phyloP scores from a whole-genome alignment of 2,888 invertebrate genomes.

The Melipona bicolor region DNA sequence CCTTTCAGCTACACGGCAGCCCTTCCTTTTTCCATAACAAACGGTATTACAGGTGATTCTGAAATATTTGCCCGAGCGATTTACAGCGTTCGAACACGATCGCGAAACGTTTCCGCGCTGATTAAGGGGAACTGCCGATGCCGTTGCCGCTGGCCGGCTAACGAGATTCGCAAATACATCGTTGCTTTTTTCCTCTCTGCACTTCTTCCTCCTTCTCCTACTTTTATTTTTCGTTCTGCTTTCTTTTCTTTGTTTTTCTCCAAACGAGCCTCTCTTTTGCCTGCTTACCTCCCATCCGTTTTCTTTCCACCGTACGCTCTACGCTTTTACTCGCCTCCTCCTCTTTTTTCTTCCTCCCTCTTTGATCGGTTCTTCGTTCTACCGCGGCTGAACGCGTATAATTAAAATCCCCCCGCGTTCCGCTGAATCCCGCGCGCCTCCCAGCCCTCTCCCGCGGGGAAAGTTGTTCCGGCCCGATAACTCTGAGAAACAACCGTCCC shows the following conservation, averaged over 20 bases:
- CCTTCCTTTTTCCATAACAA: slow-evolving; percentile 26
- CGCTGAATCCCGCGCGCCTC: background rate
- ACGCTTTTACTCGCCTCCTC: too few species aligned
- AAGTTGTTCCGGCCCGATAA: background rate
- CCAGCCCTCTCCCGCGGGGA: background rate
- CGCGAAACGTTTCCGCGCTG: slow-evolving; percentile 39
- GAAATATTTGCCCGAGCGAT: slow-evolving; percentile 47
- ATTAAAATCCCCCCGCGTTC: slow-evolving; percentile 29
- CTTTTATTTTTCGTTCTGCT: too few species aligned
- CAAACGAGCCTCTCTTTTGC: too few species aligned
- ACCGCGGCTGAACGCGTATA: slow-evolving; percentile 7
- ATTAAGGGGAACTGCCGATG: slow-evolving; percentile 30
- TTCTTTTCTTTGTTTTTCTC: too few species aligned
- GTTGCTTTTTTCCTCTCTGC: background rate
- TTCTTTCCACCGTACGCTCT: too few species aligned
- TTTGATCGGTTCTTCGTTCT: background rate
- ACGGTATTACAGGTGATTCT: slow-evolving; percentile 38
- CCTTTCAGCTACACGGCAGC: background rate
- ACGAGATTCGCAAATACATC: slow-evolving; percentile 34
- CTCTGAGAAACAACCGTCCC: background rate
- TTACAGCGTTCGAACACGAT: slow-evolving; percentile 49
- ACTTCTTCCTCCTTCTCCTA: background rate
- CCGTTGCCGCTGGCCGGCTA: slow-evolving; percentile 9
- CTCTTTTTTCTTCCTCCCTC: background rate
- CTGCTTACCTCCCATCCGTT: too few species aligned